Evolutionary conservation across 2,797 vertebrate genomes (phyloP).

Genomic region (Brachyrhaphis roseni): DNA sequence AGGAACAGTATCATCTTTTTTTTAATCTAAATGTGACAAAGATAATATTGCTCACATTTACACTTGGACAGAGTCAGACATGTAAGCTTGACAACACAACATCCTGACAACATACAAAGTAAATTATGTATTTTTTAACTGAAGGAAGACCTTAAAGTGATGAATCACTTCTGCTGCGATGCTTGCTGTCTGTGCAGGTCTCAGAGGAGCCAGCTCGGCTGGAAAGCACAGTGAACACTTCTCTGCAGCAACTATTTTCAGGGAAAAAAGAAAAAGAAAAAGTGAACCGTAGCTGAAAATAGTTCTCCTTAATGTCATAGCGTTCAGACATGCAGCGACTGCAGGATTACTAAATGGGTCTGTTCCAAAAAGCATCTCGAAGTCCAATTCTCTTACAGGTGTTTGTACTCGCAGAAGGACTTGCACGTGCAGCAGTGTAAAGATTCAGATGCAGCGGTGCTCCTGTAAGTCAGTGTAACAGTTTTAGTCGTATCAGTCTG

Average conservation of each 20-base stretch:
- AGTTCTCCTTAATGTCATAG: conserved; percentile 31
- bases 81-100: conserved; percentile 34
- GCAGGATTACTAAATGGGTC: conserved; percentile 23
- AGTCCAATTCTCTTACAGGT: conserved; percentile 16
- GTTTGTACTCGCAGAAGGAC: conserved; percentile 6
- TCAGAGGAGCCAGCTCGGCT: conserved; percentile 5
- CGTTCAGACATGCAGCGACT: conserved; percentile 19
- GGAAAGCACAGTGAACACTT: conserved; percentile 16
- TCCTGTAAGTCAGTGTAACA: not conserved
- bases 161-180: conserved; percentile 10
- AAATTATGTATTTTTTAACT: not conserved
- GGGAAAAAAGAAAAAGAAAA: conserved; percentile 19
- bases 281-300: conserved; percentile 39
- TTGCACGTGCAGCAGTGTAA: not conserved
- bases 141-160: conserved; percentile 1
- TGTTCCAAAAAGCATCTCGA: conserved; percentile 30
- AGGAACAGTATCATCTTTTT: conserved; percentile 31
- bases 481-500: not conserved
- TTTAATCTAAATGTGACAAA: conserved; percentile 19
- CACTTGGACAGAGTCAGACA: conserved; percentile 33
- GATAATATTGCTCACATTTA: conserved; percentile 29
- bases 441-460: not conserved
- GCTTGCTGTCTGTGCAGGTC: conserved; percentile 17
- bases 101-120: conserved; percentile 18
- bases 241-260: conserved; percentile 29